These are phyloP conservation scores for Hoplodrina blanda DNA, from an alignment of 2,888 invertebrate species.

Conservation along the genomic window DNA sequence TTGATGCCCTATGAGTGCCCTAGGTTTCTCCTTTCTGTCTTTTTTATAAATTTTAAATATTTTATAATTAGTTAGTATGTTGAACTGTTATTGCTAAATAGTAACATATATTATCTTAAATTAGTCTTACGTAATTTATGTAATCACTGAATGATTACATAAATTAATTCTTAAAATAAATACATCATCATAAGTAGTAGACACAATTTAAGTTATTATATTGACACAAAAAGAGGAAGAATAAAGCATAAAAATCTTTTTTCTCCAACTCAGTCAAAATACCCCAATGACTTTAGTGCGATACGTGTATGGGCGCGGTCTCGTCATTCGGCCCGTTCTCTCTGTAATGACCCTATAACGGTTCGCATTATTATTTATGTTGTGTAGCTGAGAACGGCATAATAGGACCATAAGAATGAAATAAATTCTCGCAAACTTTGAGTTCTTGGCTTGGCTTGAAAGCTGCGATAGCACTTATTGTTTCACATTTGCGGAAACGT, in stretches of 20 bases:
- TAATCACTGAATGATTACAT: no score
- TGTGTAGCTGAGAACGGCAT: constrained; percentile 89
- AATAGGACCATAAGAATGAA: constrained; percentile 89
- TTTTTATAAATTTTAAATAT: no score
- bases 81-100: no score
- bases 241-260: constrained; percentile 42
- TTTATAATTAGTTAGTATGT: no score
- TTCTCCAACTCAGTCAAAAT: constrained; percentile 66
- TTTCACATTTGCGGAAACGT: constrained; percentile 83
- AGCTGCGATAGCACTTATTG: constrained; percentile 86
- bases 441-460: constrained; percentile 85
- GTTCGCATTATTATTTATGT: constrained; percentile 89
- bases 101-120: no score
- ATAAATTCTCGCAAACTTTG: constrained; percentile 88
- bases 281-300: constrained; percentile 62
- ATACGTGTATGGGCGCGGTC: constrained; percentile 68
- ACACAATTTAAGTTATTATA: not conserved
- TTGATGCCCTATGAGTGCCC: no score
- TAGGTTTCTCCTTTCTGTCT: no score
- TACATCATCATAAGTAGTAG: no score
- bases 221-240: not conserved
- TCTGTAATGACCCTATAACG: constrained; percentile 89
- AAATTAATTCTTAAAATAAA: no score
- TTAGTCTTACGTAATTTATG: no score
- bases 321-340: constrained; percentile 83